A percentile compares a stretch with the other conserved stretches of the same genome.
These are phyloP conservation scores for Teleopsis dalmanni DNA, from an alignment of 1,140 invertebrate species.

Conservation along the genomic window DNA sequence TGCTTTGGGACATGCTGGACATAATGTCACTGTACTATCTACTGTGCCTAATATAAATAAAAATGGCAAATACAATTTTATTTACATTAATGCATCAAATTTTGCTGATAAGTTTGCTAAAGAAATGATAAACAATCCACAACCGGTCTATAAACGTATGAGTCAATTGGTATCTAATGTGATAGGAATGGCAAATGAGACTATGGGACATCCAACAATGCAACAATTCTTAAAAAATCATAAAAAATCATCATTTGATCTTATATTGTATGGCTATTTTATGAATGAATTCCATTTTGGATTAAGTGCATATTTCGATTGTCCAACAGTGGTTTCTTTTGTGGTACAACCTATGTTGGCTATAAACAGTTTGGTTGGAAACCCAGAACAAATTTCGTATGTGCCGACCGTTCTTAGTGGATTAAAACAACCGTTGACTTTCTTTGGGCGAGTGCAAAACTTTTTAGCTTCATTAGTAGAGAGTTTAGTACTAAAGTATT, in stretches of 20 bases:
- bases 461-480: not conserved
- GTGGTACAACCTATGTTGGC: constrained; percentile 7
- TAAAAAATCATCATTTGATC: constrained; percentile 14
- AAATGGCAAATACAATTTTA: constrained; percentile 4
- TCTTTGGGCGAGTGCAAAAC: constrained; percentile 1
- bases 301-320: constrained; percentile 16
- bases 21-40: constrained; percentile 21
- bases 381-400: constrained; percentile 13
- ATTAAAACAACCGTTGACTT: constrained; percentile 4
- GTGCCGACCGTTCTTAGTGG: constrained; percentile 11
- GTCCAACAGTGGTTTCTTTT: constrained; percentile 11
- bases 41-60: not conserved
- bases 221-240: constrained; percentile 1
- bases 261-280: constrained; percentile 15
- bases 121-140: constrained; percentile 4
- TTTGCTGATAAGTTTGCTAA: not conserved
- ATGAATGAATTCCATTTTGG: constrained; percentile 17
- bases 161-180: not conserved
- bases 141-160: constrained; percentile 1
- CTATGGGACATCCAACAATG: constrained; percentile 5
- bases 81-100: not conserved
- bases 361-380: constrained; percentile 9
- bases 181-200: not conserved
- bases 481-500: not conserved
- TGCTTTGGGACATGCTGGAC: constrained; percentile 20